These are phyloP conservation scores for Cassiopea andromeda DNA, from an alignment of 30 jellyfish, hydroid and myxozoan species.

Conservation along the genomic window DNA sequence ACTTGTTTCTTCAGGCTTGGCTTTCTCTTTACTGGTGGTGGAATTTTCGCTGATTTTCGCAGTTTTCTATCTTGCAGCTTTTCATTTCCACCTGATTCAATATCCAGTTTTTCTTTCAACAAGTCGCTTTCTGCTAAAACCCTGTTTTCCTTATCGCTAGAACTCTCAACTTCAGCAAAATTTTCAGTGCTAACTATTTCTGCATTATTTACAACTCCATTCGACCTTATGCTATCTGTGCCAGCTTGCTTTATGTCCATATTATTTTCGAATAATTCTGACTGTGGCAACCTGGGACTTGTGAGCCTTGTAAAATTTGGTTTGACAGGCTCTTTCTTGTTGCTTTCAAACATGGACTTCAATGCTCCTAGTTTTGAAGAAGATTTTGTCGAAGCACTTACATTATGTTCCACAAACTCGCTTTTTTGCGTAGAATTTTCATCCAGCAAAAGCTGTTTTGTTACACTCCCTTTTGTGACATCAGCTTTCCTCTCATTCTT, in stretches of 20 bases:
- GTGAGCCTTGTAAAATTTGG: background rate
- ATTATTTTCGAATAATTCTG: background rate
- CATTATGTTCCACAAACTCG: background rate
- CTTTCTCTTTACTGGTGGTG: constrained; percentile 43
- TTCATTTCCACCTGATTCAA: background rate
- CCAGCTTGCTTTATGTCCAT: background rate
- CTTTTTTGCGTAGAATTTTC: background rate
- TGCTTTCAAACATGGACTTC: constrained; percentile 35
- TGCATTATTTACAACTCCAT: background rate
- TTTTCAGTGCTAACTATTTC: background rate
- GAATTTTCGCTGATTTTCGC: constrained; percentile 13
- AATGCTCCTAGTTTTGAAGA: constrained; percentile 25
- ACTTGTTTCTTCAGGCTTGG: constrained; percentile 42
- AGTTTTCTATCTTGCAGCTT: no score
- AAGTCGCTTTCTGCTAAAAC: background rate
- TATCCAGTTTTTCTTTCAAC: background rate
- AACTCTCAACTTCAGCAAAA: background rate
- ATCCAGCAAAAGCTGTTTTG: background rate
- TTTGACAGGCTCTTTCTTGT: background rate
- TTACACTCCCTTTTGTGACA: background rate
- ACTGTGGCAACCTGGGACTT: background rate
- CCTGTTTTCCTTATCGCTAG: background rate
- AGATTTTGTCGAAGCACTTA: background rate
- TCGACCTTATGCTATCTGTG: background rate
- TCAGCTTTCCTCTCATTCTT: constrained; percentile 8